Evolutionary conservation across 2,113 vertebrate species (phyloP).

Genomic region (western clawed frog (Xenopus tropicalis)): UCB_Xtro_10.0 CM004443.2:157340501-157341000

Average conservation of each 20-base stretch:
- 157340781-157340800: slow-evolving; percentile 16
- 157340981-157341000: slow-evolving; percentile 22
- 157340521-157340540: no score
- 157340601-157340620: no score
- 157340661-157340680: neutral
- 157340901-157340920: slow-evolving; percentile 16
- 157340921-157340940: slow-evolving; percentile 17
- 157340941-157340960: slow-evolving; percentile 23
- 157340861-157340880: slow-evolving; percentile 10
- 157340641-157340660: no score
- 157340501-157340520: no score
- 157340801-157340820: slow-evolving; percentile 21
- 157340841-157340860: slow-evolving; percentile 36
- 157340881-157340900: slow-evolving; percentile 4
- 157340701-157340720: neutral
- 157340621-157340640: no score
- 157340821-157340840: slow-evolving; percentile 37
- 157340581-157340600: no score
- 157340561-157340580: no score
- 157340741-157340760: neutral
- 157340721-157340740: neutral
- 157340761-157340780: slow-evolving; percentile 13
- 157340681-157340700: neutral
- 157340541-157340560: no score
- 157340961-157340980: slow-evolving; percentile 24